Conservation (phyloP, 2,797 vertebrate species). For the Cossypha polioptera region DNA sequence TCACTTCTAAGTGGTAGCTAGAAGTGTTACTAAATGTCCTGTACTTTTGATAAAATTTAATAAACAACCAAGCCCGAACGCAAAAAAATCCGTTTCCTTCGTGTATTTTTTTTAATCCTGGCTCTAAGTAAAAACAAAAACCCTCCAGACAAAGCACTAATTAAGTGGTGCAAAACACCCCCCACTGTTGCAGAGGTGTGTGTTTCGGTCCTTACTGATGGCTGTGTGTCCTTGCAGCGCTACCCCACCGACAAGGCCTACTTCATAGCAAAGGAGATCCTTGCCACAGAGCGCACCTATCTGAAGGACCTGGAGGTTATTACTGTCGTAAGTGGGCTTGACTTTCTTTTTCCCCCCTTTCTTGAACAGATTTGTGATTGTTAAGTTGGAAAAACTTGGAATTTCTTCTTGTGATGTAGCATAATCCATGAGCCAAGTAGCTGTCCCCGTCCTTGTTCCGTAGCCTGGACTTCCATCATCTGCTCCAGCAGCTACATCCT, state of each 20-base stretch:
- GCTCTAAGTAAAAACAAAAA: too few species aligned
- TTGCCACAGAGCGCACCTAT: constrained; percentile 94
- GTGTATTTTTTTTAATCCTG: too few species aligned
- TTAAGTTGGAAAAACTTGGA: not conserved
- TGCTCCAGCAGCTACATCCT: not conserved
- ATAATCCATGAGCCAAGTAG: not conserved
- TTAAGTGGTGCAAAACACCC: too few species aligned
- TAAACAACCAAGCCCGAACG: too few species aligned
- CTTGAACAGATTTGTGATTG: not conserved
- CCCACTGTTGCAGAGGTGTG: not conserved
- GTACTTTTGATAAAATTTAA: too few species aligned
- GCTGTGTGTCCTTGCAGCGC: constrained; percentile 73
- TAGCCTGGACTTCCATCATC: accelerated
- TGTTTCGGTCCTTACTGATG: not conserved
- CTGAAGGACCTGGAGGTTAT: constrained; percentile 97
- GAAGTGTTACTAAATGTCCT: too few species aligned
- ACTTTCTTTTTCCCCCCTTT: not conserved
- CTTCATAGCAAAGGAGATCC: constrained; percentile 97
- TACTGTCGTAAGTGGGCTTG: constrained; percentile 85
- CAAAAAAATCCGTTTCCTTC: too few species aligned
- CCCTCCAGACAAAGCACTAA: too few species aligned
- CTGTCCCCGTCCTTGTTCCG: not conserved
- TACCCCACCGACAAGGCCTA: constrained; percentile 88
- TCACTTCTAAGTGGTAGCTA: too few species aligned
- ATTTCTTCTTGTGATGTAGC: not conserved